Percentiles rank a stretch among this genome's conserved stretches.
Conservation (phyloP, 2,113 vertebrate species). For the Ondatra zibethicus region DNA sequence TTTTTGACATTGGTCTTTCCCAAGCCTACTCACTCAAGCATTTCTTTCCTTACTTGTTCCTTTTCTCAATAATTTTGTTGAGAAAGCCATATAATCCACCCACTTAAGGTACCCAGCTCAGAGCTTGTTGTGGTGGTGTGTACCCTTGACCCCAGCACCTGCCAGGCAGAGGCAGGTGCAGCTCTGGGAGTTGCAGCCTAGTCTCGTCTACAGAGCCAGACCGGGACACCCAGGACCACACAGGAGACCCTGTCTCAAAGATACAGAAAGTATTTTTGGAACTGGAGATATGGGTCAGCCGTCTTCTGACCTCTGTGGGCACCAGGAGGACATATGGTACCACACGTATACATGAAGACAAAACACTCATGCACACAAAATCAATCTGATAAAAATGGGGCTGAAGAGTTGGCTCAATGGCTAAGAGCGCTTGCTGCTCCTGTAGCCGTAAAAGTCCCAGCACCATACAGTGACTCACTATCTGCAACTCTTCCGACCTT, state of each 20-base stretch:
- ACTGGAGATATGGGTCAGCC: neutral
- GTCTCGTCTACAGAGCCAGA: neutral
- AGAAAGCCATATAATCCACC: neutral
- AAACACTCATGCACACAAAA: neutral
- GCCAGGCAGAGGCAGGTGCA: neutral
- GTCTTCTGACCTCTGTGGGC: neutral
- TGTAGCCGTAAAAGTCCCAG: neutral
- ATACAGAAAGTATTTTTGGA: neutral
- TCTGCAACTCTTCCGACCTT: neutral
- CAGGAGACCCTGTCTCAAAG: neutral
- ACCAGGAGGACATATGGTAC: neutral
- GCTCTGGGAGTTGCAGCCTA: neutral
- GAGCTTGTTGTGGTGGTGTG: neutral
- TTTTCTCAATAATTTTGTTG: neutral
- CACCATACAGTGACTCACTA: neutral
- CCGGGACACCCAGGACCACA: neutral
- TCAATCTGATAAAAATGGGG: neutral
- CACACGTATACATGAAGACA: neutral
- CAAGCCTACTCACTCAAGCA: neutral
- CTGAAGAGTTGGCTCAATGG: neutral
- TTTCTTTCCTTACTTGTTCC: neutral
- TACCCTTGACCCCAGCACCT: neutral
- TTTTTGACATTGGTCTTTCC: slow-evolving; percentile 17
- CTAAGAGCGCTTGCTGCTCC: neutral
- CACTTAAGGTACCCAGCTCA: neutral